phyloP scores from a whole-genome alignment of 2,797 vertebrate genomes.

The Halcyon smyrnensis region DNA sequence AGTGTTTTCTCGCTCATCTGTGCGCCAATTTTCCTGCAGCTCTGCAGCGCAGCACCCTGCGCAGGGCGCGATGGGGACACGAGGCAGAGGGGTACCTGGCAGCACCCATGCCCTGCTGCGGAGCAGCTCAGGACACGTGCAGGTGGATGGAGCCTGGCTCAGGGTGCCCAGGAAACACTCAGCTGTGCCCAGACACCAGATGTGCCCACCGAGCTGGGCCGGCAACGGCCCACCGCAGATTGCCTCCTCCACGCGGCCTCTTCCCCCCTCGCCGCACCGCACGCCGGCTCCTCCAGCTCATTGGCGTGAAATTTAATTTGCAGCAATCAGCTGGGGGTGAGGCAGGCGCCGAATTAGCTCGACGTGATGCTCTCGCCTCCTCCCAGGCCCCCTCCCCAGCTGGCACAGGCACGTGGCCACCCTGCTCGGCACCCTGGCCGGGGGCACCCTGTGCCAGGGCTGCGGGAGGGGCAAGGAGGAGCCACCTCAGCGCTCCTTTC shows the following conservation, averaged over 20 bases:
- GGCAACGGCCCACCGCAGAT: neutral
- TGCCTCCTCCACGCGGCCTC: neutral
- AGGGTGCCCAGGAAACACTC: fast-evolving
- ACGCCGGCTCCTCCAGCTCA: neutral
- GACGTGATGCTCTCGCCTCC: neutral
- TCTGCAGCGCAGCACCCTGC: fast-evolving
- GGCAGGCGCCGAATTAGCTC: slow-evolving; percentile 22
- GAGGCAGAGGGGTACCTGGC: neutral
- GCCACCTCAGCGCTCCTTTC: neutral
- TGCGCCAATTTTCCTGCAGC: neutral
- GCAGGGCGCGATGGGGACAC: fast-evolving
- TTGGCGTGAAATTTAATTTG: slow-evolving; percentile 57
- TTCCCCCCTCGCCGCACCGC: neutral
- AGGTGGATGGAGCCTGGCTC: fast-evolving
- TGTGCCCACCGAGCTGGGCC: neutral
- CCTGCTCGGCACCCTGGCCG: neutral
- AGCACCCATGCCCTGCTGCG: neutral
- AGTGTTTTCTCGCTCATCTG: neutral
- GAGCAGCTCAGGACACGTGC: neutral
- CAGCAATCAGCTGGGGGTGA: slow-evolving; percentile 52
- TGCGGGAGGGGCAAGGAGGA: fast-evolving
- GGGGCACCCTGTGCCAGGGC: fast-evolving
- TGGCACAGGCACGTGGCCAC: neutral
- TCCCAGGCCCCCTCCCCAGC: neutral
- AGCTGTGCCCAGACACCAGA: fast-evolving